Evolutionary conservation across 2,113 vertebrate genomes (phyloP).

Genomic region (Tragelaphus strepsiceros): DNA sequence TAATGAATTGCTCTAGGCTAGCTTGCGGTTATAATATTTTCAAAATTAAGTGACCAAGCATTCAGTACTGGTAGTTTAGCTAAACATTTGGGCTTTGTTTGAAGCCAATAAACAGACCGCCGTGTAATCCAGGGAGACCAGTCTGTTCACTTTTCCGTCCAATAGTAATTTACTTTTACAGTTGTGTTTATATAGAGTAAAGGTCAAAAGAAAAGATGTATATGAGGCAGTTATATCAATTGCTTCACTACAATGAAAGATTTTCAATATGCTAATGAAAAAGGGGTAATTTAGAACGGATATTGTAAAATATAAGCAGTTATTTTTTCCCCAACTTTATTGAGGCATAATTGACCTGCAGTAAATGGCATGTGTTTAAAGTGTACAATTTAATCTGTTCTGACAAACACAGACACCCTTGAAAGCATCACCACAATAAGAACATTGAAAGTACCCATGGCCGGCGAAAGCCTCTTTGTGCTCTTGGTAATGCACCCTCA

Average conservation of each 20-base stretch:
- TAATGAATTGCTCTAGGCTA: constrained; percentile 14
- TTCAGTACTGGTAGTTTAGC: constrained; percentile 34
- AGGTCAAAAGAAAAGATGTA: constrained; percentile 61
- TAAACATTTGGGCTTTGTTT: constrained; percentile 35
- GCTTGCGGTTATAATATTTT: constrained; percentile 29
- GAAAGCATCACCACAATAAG: not conserved
- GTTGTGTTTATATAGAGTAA: constrained; percentile 66
- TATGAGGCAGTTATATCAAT: constrained; percentile 18
- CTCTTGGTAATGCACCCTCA: not conserved
- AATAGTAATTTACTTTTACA: constrained; percentile 57
- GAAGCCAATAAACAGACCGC: constrained; percentile 38
- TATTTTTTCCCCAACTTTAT: not conserved
- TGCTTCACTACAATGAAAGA: constrained; percentile 22
- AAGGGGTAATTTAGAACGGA: not conserved
- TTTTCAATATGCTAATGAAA: constrained; percentile 11
- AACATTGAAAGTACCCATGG: not conserved
- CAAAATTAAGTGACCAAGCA: constrained; percentile 1
- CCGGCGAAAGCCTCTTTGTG: not conserved
- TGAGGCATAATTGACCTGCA: constrained; percentile 20
- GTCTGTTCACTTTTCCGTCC: constrained; percentile 70
- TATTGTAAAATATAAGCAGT: not conserved
- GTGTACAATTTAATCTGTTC: not conserved
- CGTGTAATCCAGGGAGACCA: constrained; percentile 59
- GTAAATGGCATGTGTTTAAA: not conserved
- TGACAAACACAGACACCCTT: not conserved